Percentiles rank a stretch among this genome's conserved stretches.
Conservation (phyloP, 2,113 vertebrate genomes). For the Aldabrachelys gigantea region DNA sequence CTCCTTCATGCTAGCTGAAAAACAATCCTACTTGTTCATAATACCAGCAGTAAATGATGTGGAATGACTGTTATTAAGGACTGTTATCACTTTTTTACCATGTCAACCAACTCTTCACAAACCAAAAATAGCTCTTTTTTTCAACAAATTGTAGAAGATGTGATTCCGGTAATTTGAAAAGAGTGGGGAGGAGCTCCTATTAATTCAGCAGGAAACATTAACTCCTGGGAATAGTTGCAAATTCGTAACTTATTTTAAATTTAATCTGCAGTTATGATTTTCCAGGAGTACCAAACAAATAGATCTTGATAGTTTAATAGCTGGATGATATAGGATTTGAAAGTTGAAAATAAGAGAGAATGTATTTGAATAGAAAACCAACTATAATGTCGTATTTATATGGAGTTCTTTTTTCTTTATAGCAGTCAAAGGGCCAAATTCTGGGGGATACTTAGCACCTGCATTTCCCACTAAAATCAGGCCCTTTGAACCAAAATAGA, state of each 20-base stretch:
- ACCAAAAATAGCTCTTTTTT: conserved; percentile 24
- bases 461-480: neutral
- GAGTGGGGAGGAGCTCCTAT: neutral
- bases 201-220: neutral
- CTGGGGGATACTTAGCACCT: neutral
- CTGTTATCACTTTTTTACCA: neutral
- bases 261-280: neutral
- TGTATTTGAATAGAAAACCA: neutral
- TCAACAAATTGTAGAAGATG: neutral
- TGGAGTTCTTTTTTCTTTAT: neutral
- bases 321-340: neutral
- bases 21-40: neutral
- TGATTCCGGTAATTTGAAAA: conserved; percentile 9
- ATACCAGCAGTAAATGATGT: neutral
- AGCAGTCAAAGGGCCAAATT: neutral
- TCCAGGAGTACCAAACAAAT: neutral
- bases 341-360: neutral
- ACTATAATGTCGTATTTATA: neutral
- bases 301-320: neutral
- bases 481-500: neutral
- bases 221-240: neutral
- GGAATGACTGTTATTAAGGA: neutral
- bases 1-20: neutral
- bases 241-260: neutral
- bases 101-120: neutral